Percentiles rank a stretch among this genome's conserved stretches.
These are phyloP conservation scores for Amblyopsis rosae DNA, from an alignment of 2,113 vertebrate species.

Conservation along the genomic window DNA sequence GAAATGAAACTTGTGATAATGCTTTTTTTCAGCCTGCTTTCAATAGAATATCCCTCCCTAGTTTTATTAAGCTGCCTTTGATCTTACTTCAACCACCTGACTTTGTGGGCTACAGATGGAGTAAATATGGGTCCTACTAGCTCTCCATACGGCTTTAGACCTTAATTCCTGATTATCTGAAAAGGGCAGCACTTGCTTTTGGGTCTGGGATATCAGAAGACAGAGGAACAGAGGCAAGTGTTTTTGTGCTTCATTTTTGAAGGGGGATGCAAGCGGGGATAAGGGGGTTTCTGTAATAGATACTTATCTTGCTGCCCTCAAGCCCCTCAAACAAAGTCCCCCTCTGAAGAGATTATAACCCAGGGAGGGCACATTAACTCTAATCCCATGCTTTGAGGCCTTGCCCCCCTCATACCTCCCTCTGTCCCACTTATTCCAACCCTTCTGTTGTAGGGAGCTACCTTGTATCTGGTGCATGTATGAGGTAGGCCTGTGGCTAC, in stretches of 20 bases:
- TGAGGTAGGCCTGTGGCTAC: conserved; percentile 75
- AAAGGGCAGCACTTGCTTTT: conserved; percentile 80
- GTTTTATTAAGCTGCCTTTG: conserved; percentile 71
- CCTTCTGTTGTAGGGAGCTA: conserved; percentile 74
- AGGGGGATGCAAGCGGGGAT: conserved; percentile 69
- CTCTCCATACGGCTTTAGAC: conserved; percentile 76
- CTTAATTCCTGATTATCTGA: conserved; percentile 82
- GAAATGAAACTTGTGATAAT: conserved; percentile 25
- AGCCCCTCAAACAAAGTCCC: conserved; percentile 83
- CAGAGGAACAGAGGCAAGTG: conserved; percentile 74
- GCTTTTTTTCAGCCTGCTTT: conserved; percentile 30
- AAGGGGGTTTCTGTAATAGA: conserved; percentile 84
- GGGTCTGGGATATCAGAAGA: conserved; percentile 74
- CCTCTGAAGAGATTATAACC: conserved; percentile 85
- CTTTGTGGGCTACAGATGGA: conserved; percentile 79
- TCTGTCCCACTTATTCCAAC: conserved; percentile 74
- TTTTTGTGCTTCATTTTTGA: conserved; percentile 78
- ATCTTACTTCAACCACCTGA: conserved; percentile 70
- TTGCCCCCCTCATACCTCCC: conserved; percentile 62
- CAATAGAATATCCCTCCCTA: conserved; percentile 44
- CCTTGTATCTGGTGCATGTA: conserved; percentile 72
- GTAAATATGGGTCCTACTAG: conserved; percentile 78
- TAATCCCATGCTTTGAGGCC: conserved; percentile 85
- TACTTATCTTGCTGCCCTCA: conserved; percentile 83
- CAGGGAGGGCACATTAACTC: conserved; percentile 85